These are phyloP conservation scores for Eucriotettix oculatus DNA, from an alignment of 2,888 invertebrate genomes.

Conservation along the genomic window DNA sequence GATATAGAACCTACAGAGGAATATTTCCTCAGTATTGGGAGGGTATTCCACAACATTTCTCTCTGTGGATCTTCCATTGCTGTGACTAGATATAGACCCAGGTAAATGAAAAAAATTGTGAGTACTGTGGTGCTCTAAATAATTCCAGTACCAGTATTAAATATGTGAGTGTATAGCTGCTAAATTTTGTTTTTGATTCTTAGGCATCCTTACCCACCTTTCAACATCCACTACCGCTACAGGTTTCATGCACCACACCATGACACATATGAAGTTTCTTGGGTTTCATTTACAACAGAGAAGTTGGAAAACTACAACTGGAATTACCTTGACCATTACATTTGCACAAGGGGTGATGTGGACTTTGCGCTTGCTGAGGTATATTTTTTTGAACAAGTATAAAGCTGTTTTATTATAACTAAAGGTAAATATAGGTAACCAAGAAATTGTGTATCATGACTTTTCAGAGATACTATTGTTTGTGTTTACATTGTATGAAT, in stretches of 20 bases:
- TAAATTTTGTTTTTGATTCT: conserved; percentile 16
- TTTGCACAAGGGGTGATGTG: conserved; percentile 84
- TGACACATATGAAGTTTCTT: conserved; percentile 83
- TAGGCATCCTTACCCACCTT: conserved; percentile 87
- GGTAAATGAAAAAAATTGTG: conserved; percentile 31
- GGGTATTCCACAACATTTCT: conserved; percentile 85
- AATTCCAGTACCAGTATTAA: background rate
- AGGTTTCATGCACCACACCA: conserved; percentile 86
- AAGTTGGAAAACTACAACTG: conserved; percentile 92
- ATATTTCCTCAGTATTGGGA: conserved; percentile 78
- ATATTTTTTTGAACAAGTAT: conserved; percentile 11
- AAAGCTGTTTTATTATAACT: no score
- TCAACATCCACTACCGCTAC: conserved; percentile 81
- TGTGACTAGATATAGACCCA: conserved; percentile 85
- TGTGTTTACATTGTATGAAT: background rate
- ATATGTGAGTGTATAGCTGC: background rate
- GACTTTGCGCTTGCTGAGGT: conserved; percentile 80
- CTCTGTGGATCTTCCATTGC: conserved; percentile 78
- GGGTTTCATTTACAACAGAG: conserved; percentile 87
- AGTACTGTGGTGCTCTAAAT: background rate
- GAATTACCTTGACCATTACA: conserved; percentile 95
- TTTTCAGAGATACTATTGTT: background rate
- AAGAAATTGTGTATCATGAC: background rate
- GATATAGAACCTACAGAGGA: conserved; percentile 45
- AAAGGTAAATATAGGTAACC: background rate